phyloP scores from a whole-genome alignment of 1,140 invertebrate species.

The Microplitis demolitor region DNA sequence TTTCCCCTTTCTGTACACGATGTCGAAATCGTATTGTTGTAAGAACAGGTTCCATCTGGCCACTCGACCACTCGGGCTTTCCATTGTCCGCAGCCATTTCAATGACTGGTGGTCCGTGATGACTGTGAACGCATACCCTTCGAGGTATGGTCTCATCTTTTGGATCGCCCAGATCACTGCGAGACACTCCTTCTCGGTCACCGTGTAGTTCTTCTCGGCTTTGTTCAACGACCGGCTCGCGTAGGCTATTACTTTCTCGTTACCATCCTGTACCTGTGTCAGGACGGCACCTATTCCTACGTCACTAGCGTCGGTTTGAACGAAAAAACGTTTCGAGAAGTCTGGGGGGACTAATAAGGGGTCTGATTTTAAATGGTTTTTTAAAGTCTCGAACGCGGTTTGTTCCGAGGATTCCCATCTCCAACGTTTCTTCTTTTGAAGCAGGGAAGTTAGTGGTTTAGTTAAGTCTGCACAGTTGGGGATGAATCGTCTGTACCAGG shows the following conservation, averaged over 20 bases:
- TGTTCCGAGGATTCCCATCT: slow-evolving; percentile 33
- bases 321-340: slow-evolving; percentile 38
- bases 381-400: neutral
- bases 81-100: slow-evolving; percentile 52
- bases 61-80: slow-evolving; percentile 50
- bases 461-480: slow-evolving; percentile 41
- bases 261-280: slow-evolving; percentile 33
- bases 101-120: slow-evolving; percentile 59
- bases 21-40: slow-evolving; percentile 51
- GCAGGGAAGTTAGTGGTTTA: slow-evolving; percentile 36
- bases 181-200: slow-evolving; percentile 59
- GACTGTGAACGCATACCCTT: slow-evolving; percentile 52
- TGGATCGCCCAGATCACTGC: slow-evolving; percentile 55
- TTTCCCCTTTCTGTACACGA: slow-evolving; percentile 52
- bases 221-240: slow-evolving; percentile 45
- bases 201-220: slow-evolving; percentile 54
- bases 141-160: slow-evolving; percentile 55
- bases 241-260: slow-evolving; percentile 48
- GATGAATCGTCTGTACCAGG: slow-evolving; percentile 54
- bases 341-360: slow-evolving; percentile 31
- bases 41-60: slow-evolving; percentile 54
- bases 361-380: neutral
- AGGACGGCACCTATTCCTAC: slow-evolving; percentile 40
- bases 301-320: slow-evolving; percentile 41
- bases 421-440: slow-evolving; percentile 37